Evolutionary conservation across 2,888 invertebrate species (phyloP).

Genomic region (Oeneis ivallda): DNA sequence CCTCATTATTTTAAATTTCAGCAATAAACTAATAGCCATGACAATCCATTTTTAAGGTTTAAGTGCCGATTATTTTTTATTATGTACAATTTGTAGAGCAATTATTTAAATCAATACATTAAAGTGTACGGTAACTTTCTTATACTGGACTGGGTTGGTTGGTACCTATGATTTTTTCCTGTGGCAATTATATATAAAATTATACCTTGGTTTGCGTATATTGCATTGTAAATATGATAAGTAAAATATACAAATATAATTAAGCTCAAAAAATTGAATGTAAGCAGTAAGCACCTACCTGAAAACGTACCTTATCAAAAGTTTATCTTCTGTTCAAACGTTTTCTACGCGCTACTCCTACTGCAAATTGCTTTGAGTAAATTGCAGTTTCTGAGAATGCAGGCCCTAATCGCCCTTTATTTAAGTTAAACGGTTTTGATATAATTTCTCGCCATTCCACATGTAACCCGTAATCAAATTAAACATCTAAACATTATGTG

Average conservation of each 20-base stretch:
- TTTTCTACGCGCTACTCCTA: conserved; percentile 9
- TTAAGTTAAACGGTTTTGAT: conserved; percentile 71
- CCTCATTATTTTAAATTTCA: conserved; percentile 25
- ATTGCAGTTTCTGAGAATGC: conserved; percentile 61
- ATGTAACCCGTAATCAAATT: conserved; percentile 70
- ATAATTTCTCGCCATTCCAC: conserved; percentile 64
- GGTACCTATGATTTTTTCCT: not conserved
- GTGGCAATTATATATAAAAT: not conserved
- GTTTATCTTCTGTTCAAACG: not conserved
- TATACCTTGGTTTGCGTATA: too few species aligned
- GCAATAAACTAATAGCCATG: conserved; percentile 21
- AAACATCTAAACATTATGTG: conserved; percentile 74
- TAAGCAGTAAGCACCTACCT: too few species aligned
- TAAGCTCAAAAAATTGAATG: too few species aligned
- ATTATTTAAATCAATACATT: conserved; percentile 8
- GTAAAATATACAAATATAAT: too few species aligned
- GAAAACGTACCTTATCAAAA: not conserved
- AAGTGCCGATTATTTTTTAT: conserved; percentile 17
- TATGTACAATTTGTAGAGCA: conserved; percentile 11
- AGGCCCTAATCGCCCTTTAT: conserved; percentile 57
- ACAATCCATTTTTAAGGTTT: conserved; percentile 5
- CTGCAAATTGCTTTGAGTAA: conserved; percentile 39
- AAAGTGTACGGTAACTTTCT: not conserved
- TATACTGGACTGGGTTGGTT: not conserved
- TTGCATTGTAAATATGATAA: too few species aligned